Percentiles rank a stretch among this genome's conserved stretches.
Evolutionary conservation across 1,140 invertebrate species (phyloP).

Genomic region (Aphelenchoides fujianensis): DNA sequence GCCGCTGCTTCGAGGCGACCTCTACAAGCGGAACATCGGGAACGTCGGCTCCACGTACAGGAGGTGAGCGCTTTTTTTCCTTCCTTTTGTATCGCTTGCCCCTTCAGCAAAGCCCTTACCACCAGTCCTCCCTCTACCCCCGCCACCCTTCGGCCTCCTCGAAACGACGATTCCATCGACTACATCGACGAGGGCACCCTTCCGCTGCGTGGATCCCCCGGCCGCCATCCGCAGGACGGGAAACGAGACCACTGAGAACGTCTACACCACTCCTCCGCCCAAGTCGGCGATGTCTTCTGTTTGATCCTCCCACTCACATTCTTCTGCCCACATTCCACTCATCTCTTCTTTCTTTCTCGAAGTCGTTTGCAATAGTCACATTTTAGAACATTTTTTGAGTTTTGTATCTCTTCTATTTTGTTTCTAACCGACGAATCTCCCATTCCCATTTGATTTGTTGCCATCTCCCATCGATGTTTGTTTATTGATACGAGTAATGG

Average conservation of each 20-base stretch:
- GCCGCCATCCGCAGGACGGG: not conserved
- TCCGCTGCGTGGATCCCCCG: not conserved
- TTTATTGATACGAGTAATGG: not conserved
- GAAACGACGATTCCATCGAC: not conserved
- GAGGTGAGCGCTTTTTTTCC: not conserved
- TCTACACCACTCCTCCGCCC: constrained; percentile 7
- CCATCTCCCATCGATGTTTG: too few species aligned
- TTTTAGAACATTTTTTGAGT: not conserved
- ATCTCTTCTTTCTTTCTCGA: not conserved
- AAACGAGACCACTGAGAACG: not conserved
- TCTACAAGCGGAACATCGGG: constrained; percentile 4
- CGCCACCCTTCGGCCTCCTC: not conserved
- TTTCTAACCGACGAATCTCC: too few species aligned
- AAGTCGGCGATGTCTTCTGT: constrained; percentile 12
- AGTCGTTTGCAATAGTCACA: not conserved
- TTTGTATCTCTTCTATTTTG: constrained; percentile 2
- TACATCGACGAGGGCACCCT: constrained; percentile 25
- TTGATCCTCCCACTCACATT: not conserved
- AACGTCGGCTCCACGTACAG: not conserved
- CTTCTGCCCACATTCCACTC: not conserved
- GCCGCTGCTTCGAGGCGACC: constrained; percentile 7
- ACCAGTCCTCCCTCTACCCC: constrained; percentile 1
- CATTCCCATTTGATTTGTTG: too few species aligned
- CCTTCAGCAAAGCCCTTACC: not conserved
- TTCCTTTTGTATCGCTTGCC: not conserved